Evolutionary conservation across 2,888 invertebrate species (phyloP).

Genomic region (Leucoptera coffeella): DNA sequence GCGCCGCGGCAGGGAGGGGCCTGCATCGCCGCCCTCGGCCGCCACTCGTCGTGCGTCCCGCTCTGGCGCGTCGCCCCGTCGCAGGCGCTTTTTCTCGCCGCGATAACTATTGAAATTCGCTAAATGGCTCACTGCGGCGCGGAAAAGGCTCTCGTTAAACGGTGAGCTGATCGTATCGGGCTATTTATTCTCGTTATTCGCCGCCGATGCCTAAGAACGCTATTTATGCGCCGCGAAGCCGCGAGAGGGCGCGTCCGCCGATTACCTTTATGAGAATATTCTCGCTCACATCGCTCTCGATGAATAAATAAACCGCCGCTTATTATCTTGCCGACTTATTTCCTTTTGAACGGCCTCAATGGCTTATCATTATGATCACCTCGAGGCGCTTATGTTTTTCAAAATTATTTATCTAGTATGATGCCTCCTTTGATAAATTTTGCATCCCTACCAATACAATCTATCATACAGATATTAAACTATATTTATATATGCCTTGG

Average conservation of each 20-base stretch:
- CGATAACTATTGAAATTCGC: slow-evolving; percentile 54
- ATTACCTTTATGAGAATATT: slow-evolving; percentile 19
- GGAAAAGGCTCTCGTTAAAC: slow-evolving; percentile 51
- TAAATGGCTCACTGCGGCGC: slow-evolving; percentile 49
- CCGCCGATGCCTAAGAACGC: slow-evolving; percentile 26
- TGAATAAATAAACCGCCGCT: slow-evolving; percentile 19
- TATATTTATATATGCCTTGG: too few species aligned
- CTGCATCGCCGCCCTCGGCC: slow-evolving; percentile 40
- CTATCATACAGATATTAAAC: too few species aligned
- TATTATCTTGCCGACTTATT: too few species aligned
- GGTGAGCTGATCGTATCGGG: slow-evolving; percentile 43
- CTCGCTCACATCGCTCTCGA: slow-evolving; percentile 18
- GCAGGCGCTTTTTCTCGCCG: slow-evolving; percentile 48
- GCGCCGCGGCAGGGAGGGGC: too few species aligned
- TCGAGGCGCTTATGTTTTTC: too few species aligned
- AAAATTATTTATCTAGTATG: too few species aligned
- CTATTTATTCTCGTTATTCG: slow-evolving; percentile 42
- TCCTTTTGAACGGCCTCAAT: too few species aligned
- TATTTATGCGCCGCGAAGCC: slow-evolving; percentile 28
- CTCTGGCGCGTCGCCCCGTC: too few species aligned
- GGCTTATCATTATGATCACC: too few species aligned
- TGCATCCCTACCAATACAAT: too few species aligned
- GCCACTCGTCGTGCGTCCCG: slow-evolving; percentile 20
- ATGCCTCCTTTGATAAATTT: too few species aligned
- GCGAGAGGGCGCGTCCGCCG: slow-evolving; percentile 12